These are phyloP conservation scores for Bos taurus DNA, from an alignment of 2,113 vertebrate genomes.

Conservation along the genomic window DNA sequence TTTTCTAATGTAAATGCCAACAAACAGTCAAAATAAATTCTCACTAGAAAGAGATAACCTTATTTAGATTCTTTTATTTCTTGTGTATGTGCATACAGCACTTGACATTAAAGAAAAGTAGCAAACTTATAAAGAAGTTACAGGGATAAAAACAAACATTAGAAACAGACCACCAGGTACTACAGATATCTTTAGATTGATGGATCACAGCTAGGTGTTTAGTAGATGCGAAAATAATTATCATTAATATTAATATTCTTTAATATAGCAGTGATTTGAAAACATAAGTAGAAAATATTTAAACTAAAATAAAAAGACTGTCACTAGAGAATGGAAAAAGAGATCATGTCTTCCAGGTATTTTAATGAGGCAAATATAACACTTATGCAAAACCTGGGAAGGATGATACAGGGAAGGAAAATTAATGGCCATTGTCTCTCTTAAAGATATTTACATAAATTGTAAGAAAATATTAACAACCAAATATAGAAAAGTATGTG, in stretches of 20 bases:
- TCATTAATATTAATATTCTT: background rate
- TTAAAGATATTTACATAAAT: background rate
- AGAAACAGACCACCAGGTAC: background rate
- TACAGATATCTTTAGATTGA: background rate
- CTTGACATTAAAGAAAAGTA: background rate
- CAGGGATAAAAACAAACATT: background rate
- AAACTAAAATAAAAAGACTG: background rate
- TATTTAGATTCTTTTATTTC: background rate
- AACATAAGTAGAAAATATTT: background rate
- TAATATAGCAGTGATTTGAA: background rate
- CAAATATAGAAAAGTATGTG: background rate
- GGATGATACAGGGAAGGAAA: background rate
- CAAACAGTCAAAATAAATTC: background rate
- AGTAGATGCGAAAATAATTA: background rate
- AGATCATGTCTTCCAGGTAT: background rate
- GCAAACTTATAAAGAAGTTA: background rate
- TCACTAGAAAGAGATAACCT: background rate
- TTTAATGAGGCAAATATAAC: background rate
- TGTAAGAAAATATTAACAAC: background rate
- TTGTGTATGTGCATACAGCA: background rate
- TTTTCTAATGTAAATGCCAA: background rate
- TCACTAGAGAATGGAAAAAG: background rate
- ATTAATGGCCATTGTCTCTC: background rate
- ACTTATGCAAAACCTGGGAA: background rate
- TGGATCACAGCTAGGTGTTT: background rate